Percentiles rank a stretch among this genome's conserved stretches.
These are phyloP conservation scores for Polymixis flavicincta DNA, from an alignment of 2,888 invertebrate species.

Conservation along the genomic window DNA sequence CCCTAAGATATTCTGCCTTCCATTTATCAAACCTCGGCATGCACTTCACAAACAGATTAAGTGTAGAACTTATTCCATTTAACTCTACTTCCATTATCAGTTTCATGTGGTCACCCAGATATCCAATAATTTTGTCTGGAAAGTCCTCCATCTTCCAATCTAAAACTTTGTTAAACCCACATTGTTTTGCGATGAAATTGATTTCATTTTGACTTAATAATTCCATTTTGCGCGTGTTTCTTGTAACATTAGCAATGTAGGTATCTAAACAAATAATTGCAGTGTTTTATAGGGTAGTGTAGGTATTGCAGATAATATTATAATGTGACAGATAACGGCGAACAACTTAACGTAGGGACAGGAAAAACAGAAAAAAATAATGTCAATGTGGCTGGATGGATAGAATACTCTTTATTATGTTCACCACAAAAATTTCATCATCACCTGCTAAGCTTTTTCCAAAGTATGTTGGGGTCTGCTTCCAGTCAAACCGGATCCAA, in stretches of 20 bases:
- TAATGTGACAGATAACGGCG: conserved; percentile 27
- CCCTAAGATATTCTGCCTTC: conserved; percentile 81
- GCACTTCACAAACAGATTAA: conserved; percentile 91
- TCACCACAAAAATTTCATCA: too few relatives aligned
- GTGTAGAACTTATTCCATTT: conserved; percentile 62
- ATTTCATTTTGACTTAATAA: conserved; percentile 76
- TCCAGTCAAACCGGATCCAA: too few relatives aligned
- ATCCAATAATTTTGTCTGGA: conserved; percentile 79
- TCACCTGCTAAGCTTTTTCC: too few relatives aligned
- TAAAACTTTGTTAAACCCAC: conserved; percentile 67
- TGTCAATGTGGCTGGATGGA: background rate
- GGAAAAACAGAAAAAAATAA: conserved; percentile 4
- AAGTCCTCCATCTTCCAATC: conserved; percentile 77
- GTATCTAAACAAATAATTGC: conserved; percentile 33
- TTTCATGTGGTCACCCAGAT: conserved; percentile 83
- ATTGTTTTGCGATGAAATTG: conserved; percentile 70
- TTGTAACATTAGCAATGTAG: conserved; percentile 23
- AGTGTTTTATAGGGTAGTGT: conserved; percentile 37
- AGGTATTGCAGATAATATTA: conserved; percentile 26
- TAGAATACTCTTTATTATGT: too few relatives aligned
- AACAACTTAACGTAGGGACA: conserved; percentile 20
- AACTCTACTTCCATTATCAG: conserved; percentile 72
- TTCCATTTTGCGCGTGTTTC: conserved; percentile 70
- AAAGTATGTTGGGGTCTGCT: too few relatives aligned
- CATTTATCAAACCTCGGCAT: conserved; percentile 89